Evolutionary conservation across 2,113 vertebrate species (phyloP).

Genomic region (Grammomys dolichurus): DNA sequence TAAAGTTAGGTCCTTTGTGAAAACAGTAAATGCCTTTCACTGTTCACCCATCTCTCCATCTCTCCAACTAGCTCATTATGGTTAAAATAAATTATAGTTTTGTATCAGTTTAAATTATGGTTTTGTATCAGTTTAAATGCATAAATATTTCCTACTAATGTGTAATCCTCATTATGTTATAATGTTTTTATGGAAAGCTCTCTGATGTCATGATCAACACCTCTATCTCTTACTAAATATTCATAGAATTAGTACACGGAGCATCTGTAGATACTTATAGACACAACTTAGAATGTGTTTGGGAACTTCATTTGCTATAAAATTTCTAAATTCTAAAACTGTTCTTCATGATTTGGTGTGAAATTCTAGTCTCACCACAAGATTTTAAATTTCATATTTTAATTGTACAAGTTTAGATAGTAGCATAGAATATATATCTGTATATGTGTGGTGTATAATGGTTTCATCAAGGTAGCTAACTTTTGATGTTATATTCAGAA

Average conservation of each 20-base stretch:
- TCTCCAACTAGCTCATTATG: conserved; percentile 32
- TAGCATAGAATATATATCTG: neutral
- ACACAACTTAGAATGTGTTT: conserved; percentile 20
- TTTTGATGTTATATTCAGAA: neutral
- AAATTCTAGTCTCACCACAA: conserved; percentile 9
- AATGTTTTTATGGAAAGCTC: conserved; percentile 20
- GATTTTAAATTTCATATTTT: neutral
- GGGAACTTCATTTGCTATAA: conserved; percentile 24
- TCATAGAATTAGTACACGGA: conserved; percentile 38
- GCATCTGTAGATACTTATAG: conserved; percentile 5
- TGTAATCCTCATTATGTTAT: conserved; percentile 46
- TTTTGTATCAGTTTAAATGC: neutral
- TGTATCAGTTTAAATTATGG: neutral
- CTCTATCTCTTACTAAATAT: conserved; percentile 36
- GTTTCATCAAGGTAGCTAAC: neutral
- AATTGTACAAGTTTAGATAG: neutral
- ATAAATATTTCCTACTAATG: conserved; percentile 42
- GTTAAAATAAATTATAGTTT: conserved; percentile 7
- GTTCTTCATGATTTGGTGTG: conserved; percentile 27
- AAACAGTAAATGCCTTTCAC: neutral
- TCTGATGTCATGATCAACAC: neutral
- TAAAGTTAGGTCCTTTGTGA: neutral
- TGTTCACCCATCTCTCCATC: too few relatives aligned
- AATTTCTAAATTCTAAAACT: conserved; percentile 59
- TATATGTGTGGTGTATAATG: neutral